Base-by-base conservation (phyloP, 2,888 invertebrate genomes). In the Polydrusus cervinus region DNA sequence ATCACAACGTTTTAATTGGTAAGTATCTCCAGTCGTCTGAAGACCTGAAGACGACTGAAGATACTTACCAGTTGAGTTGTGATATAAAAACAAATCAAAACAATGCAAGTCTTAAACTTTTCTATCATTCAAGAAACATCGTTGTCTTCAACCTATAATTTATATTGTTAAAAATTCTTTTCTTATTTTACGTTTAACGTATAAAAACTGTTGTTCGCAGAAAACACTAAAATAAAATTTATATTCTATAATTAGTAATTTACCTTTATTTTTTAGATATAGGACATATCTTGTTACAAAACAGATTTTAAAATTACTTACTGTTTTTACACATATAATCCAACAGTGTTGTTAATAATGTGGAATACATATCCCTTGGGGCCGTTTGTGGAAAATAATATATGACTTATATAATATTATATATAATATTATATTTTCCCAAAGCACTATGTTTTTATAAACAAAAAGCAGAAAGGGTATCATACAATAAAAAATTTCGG, bases 201-300 rank as follows among this genome's bases (percentile, higher is more conserved):
- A 8, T 25, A 5, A 25, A 25, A 25, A 25, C 25, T 25, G 25
- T 25, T 1, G 25, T 25, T 25, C 25, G 25, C 25, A 34, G 34
- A 34, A 34, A 34, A 2, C 51, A 51, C 1, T 18, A 13, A 55
- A 55, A 30, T 55, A 30, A 30, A 55, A 55, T 34, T 34, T 6
- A 55, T 55, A 55, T 55, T 30, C 6, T 20, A 18, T 47, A 47
- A 18, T 30, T 49, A 38, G 40, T 38, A 62, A 43, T 30, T 61
- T 20, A 34, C 34, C 1, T 65, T 71, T 20, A 55, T 38, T 20
- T 43, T 61, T 62, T 74, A 70, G 65, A 65, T 57, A 70, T 70
- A 70, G 70, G 57, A 74, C 74, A 74, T 74, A 74, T 74, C 74
- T 70, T 68, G 67, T 74, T 62, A 74, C 43, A 30, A 60, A 60